Conservation (phyloP, 1,140 invertebrate genomes). For the Scaptomyza graminum region DNA sequence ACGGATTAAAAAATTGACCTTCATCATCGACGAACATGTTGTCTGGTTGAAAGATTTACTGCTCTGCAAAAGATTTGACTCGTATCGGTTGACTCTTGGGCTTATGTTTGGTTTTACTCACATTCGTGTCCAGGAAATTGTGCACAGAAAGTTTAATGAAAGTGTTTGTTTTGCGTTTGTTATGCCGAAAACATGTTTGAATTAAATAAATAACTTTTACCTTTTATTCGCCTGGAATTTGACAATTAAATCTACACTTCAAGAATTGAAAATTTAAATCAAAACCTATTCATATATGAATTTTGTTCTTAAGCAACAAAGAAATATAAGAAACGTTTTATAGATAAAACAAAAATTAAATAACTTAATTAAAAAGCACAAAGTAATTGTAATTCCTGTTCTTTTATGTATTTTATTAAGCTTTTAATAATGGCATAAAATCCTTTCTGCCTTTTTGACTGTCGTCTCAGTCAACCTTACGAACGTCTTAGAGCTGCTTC, state of each 20-base stretch:
- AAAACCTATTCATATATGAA: no score
- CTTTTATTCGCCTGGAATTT: background rate
- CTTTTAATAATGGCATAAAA: background rate
- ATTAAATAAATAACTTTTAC: background rate
- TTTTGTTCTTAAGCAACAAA: no score
- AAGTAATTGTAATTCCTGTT: background rate
- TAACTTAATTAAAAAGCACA: background rate
- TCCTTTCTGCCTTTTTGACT: background rate
- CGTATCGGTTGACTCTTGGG: background rate
- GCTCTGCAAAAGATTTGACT: background rate
- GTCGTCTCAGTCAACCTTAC: background rate
- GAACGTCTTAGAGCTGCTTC: no score
- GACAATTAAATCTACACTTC: background rate
- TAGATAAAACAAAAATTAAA: no score
- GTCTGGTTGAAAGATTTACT: background rate
- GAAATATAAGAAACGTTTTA: no score
- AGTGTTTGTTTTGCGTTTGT: background rate
- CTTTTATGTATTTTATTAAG: background rate
- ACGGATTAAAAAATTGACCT: slow-evolving; percentile 51
- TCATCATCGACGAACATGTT: slow-evolving; percentile 50
- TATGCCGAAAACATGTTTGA: slow-evolving; percentile 1
- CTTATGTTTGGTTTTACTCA: background rate
- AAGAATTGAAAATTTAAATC: background rate
- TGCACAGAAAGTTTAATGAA: background rate
- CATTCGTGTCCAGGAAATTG: background rate